Base-by-base conservation (phyloP, 2,888 invertebrate genomes). In the Pardosa pseudoannulata region DNA sequence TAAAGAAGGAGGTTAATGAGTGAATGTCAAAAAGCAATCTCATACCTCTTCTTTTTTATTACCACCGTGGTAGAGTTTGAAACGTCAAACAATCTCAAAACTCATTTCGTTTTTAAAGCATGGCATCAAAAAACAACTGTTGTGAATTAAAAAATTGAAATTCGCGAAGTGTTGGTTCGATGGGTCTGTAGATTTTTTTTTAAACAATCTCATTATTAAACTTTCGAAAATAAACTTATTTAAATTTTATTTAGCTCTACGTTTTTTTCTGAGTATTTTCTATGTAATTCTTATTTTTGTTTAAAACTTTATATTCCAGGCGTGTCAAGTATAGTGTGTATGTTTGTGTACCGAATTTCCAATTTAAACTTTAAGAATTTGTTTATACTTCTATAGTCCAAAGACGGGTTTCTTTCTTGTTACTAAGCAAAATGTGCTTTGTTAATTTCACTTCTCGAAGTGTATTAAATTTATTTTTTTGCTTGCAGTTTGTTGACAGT, bases 91-190 rank as follows among this genome's bases (percentile, higher is more conserved):
- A 36, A 36, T 7, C 6, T 7, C 36, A 36, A 7, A 9, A 36
- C 6, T 7, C 5, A 56, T 23, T 56, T 23, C 3, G 23, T 23
- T 56, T 56, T 56, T 16, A 23, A 16, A 23, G 56, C 5, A 56
- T 56, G 56, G 56, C 56, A 56, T 5, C 56, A 23, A 1, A 6
- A 11, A 6, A 3, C 23, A 56, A 56, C 23, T 56, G 56, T 56
- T 56, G 56, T 56, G 56, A 56, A 56, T 56, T 56, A 56, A 56
- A 56, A 23, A 56, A 23, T 56, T 56, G 56, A 56, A 56, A 56
- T 1, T 46, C 9, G 1, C 46, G 11, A 46, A 16, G 46, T 9
- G 46, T 46, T 46, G 1, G 5, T 56, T 56, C 56, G 56, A 56
- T 23, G 56, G 56, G 56, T 56, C n/a, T 56, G 56, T 56, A 23